Evolutionary conservation across 2,113 vertebrate genomes (phyloP), one percentile per base, ranked within the genome.

Genomic region (Scytalopus superciliaris): DNA sequence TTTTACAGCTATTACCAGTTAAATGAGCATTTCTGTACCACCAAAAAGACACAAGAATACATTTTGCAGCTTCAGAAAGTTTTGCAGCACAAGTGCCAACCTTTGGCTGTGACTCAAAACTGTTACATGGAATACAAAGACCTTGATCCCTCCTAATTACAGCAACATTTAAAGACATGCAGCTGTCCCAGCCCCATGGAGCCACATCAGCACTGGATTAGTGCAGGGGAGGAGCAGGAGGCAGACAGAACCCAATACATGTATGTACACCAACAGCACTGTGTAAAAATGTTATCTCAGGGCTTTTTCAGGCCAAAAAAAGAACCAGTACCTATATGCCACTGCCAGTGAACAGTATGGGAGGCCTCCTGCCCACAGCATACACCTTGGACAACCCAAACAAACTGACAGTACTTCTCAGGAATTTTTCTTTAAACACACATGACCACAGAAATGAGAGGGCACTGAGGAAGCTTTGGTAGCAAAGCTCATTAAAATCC

Each of bases 401-500:
- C 84, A 82, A 84, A 81, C 64, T 89, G 84, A 76, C 85, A 44
- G 3, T 7, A 69, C 40, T 77, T 74, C 74, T 45, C 87, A 95
- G 94, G 84, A 87, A 91, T 94, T 87, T 56, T 56, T 68, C 77
- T 79, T 91, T 45, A 79, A 75, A 75, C 49, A 84, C 19, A 64
- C n/a, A 60, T 44, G 49, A 76, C 91, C 78, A 75, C 91, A 87
- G 62, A 94, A 87, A 94, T 24, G 21, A 78, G 62, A 94, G 49
- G 49, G 49, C 44, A 87, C 30, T 3, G 33, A 66, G 31, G 84
- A 87, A 76, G 68, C 74, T 89, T 42, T 12, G 69, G 85, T 24
- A 87, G 77, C 66, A 89, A 81, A 96, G 73, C 69, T 82, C 76
- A 91, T 87, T 81, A 84, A 68, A 92, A 72, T 40, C 64, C 19